These are phyloP conservation scores for Rhombomys opimus DNA, from an alignment of 2,113 vertebrate genomes.

Conservation along the genomic window DNA sequence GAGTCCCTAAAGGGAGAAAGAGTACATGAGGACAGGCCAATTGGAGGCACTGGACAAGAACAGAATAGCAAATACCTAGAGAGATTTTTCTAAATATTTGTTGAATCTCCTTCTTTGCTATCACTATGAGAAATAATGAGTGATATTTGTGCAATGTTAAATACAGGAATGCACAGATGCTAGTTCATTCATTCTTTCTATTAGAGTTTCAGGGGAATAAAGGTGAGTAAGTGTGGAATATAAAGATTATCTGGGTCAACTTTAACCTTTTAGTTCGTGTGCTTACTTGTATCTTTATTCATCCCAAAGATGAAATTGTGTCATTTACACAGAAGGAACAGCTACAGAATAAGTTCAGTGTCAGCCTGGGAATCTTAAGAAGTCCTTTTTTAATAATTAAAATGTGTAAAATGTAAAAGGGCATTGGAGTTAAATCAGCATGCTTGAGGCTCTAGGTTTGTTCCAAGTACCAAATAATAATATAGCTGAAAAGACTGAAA, in stretches of 20 bases:
- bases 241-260: neutral
- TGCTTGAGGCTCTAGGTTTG: neutral
- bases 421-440: neutral
- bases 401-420: neutral
- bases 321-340: neutral
- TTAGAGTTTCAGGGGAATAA: neutral
- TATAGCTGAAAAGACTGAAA: neutral
- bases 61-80: neutral
- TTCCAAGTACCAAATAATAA: neutral
- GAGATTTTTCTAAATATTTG: neutral
- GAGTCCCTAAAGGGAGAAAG: neutral
- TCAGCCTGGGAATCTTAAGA: neutral
- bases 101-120: conserved; percentile 15
- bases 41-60: neutral
- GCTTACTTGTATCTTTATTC: neutral
- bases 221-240: neutral
- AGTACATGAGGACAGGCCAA: accelerated
- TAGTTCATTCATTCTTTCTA: neutral
- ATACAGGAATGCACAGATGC: neutral
- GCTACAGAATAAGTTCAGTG: neutral
- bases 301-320: neutral
- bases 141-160: neutral
- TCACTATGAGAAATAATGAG: neutral
- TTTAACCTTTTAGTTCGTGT: neutral
- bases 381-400: neutral